phyloP scores from a whole-genome alignment of 2,888 invertebrate genomes.

The Baccha elongata region DNA sequence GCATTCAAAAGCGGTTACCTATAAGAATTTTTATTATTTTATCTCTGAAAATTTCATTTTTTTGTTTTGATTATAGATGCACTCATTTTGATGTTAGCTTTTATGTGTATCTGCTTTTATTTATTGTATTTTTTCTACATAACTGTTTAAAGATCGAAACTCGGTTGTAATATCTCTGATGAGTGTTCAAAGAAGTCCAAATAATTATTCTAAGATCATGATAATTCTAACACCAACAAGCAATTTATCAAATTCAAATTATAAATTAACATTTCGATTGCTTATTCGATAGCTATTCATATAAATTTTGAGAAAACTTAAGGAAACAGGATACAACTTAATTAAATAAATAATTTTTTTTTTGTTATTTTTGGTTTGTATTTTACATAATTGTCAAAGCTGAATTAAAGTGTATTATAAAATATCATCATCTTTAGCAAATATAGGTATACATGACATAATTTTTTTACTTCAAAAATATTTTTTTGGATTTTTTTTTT shows the following conservation, averaged over 20 bases:
- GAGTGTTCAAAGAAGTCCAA: conserved; percentile 42
- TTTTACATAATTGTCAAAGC: conserved; percentile 59
- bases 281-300: conserved; percentile 29
- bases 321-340: conserved; percentile 31
- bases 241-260: conserved; percentile 22
- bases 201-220: conserved; percentile 56
- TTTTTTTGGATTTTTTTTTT: too few species aligned
- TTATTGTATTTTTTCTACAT: conserved; percentile 47
- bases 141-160: conserved; percentile 5
- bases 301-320: conserved; percentile 48
- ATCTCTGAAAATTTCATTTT: conserved; percentile 24
- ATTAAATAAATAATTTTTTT: conserved; percentile 4
- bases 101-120: conserved; percentile 49
- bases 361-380: conserved; percentile 39
- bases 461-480: too few species aligned
- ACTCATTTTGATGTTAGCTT: conserved; percentile 13
- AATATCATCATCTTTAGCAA: too few species aligned
- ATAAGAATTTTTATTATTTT: conserved; percentile 26
- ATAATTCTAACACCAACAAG: conserved; percentile 15
- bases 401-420: too few species aligned
- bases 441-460: too few species aligned
- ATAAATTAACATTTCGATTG: conserved; percentile 6
- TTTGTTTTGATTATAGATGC: conserved; percentile 28
- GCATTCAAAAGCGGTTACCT: conserved; percentile 50
- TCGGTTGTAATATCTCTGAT: conserved; percentile 36